These are phyloP conservation scores for Orcinus orca DNA, from an alignment of 2,113 vertebrate genomes.

Conservation along the genomic window DNA sequence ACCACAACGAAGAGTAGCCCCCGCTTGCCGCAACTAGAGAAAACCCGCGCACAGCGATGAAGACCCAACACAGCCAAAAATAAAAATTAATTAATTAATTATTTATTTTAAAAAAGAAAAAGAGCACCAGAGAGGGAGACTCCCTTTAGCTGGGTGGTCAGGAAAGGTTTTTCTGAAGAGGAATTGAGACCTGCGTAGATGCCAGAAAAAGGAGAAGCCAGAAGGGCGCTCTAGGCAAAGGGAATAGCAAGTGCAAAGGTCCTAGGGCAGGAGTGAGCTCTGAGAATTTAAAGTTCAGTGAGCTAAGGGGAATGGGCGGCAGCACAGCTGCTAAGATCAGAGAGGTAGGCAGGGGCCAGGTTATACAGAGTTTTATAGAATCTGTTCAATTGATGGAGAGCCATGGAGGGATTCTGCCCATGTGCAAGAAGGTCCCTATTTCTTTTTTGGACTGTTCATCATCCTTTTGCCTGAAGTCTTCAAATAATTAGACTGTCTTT, in stretches of 20 bases:
- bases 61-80: too few relatives aligned
- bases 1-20: too few relatives aligned
- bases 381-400: background rate
- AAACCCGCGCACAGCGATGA: too few relatives aligned
- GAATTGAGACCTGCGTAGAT: background rate
- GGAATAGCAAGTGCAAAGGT: background rate
- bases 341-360: background rate
- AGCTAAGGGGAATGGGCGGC: too few relatives aligned
- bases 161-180: background rate
- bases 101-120: too few relatives aligned
- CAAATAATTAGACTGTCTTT: background rate
- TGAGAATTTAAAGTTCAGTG: background rate
- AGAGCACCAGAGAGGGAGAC: background rate
- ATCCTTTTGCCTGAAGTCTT: background rate
- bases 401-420: background rate
- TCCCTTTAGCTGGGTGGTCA: background rate
- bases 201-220: background rate
- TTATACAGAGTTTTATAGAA: background rate
- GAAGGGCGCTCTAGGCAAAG: background rate
- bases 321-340: background rate
- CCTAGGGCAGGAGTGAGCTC: background rate
- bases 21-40: too few relatives aligned
- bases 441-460: background rate
- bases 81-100: too few relatives aligned
- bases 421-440: background rate